phyloP scores from a whole-genome alignment of 2,797 vertebrate species.

The Danio albolineatus region DNA sequence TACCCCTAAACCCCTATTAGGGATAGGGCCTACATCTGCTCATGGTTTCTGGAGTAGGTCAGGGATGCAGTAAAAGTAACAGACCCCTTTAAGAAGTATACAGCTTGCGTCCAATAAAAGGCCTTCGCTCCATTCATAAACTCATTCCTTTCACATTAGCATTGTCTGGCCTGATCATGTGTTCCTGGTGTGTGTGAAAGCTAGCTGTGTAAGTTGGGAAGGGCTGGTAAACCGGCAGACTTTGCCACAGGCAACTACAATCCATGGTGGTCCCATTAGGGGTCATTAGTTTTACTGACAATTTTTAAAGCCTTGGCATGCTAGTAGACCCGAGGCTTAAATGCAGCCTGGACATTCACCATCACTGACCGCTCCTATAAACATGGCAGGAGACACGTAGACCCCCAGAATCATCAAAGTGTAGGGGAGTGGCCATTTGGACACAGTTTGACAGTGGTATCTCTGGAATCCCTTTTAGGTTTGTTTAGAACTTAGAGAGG shows the following conservation, averaged over 20 bases:
- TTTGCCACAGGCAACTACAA: conserved; percentile 52
- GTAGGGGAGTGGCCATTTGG: conserved; percentile 44
- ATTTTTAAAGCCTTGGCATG: conserved; percentile 65
- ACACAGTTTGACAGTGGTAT: conserved; percentile 61
- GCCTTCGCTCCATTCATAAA: conserved; percentile 51
- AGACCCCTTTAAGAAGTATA: conserved; percentile 52
- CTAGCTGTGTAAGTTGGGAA: conserved; percentile 26
- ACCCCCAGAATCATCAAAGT: conserved; percentile 54
- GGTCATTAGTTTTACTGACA: conserved; percentile 69
- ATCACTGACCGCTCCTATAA: conserved; percentile 56
- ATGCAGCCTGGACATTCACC: conserved; percentile 47
- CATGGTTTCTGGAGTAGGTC: conserved; percentile 53
- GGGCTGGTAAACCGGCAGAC: conserved; percentile 39
- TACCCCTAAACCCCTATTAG: conserved; percentile 41
- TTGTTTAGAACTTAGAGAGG: conserved; percentile 60
- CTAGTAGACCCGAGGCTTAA: conserved; percentile 64
- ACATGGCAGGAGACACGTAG: conserved; percentile 56
- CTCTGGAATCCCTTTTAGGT: conserved; percentile 66
- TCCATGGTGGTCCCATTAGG: conserved; percentile 73
- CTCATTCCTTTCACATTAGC: conserved; percentile 51
- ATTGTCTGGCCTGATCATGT: conserved; percentile 56
- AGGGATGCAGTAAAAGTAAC: conserved; percentile 52
- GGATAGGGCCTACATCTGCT: conserved; percentile 47
- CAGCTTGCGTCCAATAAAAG: conserved; percentile 34
- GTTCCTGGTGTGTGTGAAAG: conserved; percentile 46